Evolutionary conservation across 35 echinoderm and acorn worm genomes (phyloP).

Genomic region (Ptychodera flava): DNA sequence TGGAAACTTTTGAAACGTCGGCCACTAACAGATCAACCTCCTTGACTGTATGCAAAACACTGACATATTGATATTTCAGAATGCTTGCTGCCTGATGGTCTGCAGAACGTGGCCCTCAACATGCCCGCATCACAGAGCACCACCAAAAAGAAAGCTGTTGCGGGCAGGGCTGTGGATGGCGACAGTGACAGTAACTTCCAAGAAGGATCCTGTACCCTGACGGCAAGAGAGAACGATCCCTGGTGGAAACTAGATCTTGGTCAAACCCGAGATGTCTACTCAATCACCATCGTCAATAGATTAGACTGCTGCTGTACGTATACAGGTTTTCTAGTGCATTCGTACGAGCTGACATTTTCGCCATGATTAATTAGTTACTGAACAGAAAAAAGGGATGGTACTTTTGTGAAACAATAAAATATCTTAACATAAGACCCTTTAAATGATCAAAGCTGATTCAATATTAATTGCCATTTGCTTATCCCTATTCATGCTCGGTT

Average conservation of each 20-base stretch:
- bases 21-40: no score
- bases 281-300: constrained; percentile 7
- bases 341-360: no score
- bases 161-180: constrained; percentile 43
- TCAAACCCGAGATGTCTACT: constrained; percentile 33
- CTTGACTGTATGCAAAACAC: no score
- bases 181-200: constrained; percentile 10
- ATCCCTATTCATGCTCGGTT: no score
- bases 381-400: no score
- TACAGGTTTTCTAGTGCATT: background rate
- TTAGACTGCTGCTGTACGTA: background rate
- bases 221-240: constrained; percentile 22
- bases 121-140: constrained; percentile 37
- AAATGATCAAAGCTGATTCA: no score
- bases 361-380: no score
- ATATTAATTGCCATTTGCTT: no score
- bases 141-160: background rate
- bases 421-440: no score
- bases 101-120: constrained; percentile 8
- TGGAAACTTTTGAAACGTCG: no score
- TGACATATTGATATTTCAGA: no score
- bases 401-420: no score
- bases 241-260: constrained; percentile 77
- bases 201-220: constrained; percentile 37
- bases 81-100: background rate